Evolutionary conservation across 2,113 vertebrate species (phyloP).

Genomic region (crab-eating macaque (Macaca fascicularis)): T2T-MFA8v1.1 NC_088390.1:47884001-47884500

Average conservation of each 20-base stretch:
- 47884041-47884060: neutral
- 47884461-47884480: neutral
- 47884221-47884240: neutral
- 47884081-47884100: neutral
- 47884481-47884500: neutral
- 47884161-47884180: neutral
- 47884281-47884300: slow-evolving; percentile 28
- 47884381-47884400: neutral
- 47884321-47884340: slow-evolving; percentile 10
- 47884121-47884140: neutral
- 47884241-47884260: neutral
- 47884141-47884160: neutral
- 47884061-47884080: neutral
- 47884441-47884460: neutral
- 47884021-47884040: neutral
- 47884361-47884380: slow-evolving; percentile 22
- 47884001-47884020: neutral
- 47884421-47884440: slow-evolving; percentile 20
- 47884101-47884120: neutral
- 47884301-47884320: neutral
- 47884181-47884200: neutral
- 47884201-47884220: neutral
- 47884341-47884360: neutral
- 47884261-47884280: neutral
- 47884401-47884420: neutral